Percentiles rank a stretch among this genome's conserved stretches.
phyloP scores from a whole-genome alignment of 2,797 vertebrate genomes.

The Halcyon smyrnensis region DNA sequence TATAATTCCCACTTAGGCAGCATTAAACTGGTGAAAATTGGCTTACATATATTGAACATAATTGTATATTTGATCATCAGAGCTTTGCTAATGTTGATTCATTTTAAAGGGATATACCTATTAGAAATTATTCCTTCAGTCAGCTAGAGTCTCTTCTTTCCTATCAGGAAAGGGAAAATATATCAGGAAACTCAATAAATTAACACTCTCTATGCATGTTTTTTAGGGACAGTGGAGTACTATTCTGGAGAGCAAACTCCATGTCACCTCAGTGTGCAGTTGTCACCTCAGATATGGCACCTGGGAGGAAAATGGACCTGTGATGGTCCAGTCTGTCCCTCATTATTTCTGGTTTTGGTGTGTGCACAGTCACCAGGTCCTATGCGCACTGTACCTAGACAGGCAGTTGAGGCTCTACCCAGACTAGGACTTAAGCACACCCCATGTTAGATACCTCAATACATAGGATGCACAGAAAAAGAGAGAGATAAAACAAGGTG shows the following conservation, averaged over 20 bases:
- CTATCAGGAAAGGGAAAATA: background rate
- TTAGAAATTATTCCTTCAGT: background rate
- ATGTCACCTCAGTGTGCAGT: background rate
- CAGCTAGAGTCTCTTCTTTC: background rate
- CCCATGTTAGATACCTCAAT: background rate
- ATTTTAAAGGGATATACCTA: background rate
- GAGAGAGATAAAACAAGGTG: background rate
- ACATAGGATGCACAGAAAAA: background rate
- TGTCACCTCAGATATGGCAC: background rate
- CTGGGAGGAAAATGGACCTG: background rate
- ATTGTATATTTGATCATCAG: background rate
- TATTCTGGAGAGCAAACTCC: background rate
- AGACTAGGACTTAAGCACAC: background rate
- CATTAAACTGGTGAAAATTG: background rate
- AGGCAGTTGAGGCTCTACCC: background rate
- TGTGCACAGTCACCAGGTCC: background rate
- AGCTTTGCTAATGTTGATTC: background rate
- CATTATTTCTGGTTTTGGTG: background rate
- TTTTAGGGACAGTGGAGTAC: background rate
- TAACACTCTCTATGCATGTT: rapidly evolving
- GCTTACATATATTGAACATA: background rate
- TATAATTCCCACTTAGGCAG: background rate
- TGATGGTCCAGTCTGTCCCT: background rate
- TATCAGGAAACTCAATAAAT: background rate
- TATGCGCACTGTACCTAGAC: background rate